Evolutionary conservation across 1,140 invertebrate species (phyloP).

Genomic region (Drosophila aff.): DNA sequence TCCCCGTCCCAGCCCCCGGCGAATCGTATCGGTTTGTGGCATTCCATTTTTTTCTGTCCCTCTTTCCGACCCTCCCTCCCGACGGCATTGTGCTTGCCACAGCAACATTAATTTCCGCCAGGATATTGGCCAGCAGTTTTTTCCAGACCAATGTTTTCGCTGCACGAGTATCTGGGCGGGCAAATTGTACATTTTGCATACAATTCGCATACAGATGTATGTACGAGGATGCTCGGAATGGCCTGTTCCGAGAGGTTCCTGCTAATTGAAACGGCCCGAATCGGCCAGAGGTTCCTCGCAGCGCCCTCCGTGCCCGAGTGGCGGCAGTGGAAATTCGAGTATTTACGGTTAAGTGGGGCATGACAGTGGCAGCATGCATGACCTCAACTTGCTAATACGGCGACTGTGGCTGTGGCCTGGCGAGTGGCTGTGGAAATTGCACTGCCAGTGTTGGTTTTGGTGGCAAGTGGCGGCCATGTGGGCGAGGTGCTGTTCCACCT

Average conservation of each 20-base stretch:
- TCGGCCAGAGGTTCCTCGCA: slow-evolving; percentile 10
- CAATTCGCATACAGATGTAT: background rate
- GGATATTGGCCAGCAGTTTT: slow-evolving; percentile 75
- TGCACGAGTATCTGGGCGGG: slow-evolving; percentile 16
- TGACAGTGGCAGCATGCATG: slow-evolving; percentile 41
- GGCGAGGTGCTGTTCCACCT: background rate
- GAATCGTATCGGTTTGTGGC: slow-evolving; percentile 49
- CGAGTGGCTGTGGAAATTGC: slow-evolving; percentile 24
- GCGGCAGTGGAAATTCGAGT: slow-evolving; percentile 50
- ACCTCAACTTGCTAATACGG: slow-evolving; percentile 45
- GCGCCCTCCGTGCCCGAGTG: slow-evolving; percentile 30
- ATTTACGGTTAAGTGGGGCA: slow-evolving; percentile 53
- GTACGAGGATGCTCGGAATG: slow-evolving; percentile 15
- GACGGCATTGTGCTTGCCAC: slow-evolving; percentile 38
- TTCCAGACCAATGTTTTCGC: slow-evolving; percentile 16
- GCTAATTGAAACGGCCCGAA: slow-evolving; percentile 71
- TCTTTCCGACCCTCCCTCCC: background rate
- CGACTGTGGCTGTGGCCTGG: slow-evolving; percentile 25
- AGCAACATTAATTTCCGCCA: slow-evolving; percentile 79
- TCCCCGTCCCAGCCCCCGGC: slow-evolving; percentile 1
- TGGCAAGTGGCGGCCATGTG: slow-evolving; percentile 14
- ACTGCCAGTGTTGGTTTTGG: slow-evolving; percentile 8
- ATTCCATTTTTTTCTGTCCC: slow-evolving; percentile 35
- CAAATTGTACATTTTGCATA: slow-evolving; percentile 23
- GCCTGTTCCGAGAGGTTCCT: slow-evolving; percentile 46